Conservation (phyloP, 2,113 vertebrate species). For the Thomomys bottae region DNA sequence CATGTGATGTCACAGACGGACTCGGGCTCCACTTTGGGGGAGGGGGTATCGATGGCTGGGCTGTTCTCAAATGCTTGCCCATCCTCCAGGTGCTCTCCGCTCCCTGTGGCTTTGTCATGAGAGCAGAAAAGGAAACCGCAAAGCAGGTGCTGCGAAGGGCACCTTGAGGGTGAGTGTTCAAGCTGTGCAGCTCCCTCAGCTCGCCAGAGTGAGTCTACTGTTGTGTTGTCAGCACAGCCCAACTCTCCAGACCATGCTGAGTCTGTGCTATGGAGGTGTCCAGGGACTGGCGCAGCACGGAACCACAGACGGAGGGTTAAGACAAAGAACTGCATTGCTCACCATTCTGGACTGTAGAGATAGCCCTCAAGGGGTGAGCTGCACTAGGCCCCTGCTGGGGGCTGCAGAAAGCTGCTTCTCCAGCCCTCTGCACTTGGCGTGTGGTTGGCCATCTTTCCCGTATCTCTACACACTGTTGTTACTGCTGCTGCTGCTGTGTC, state of each 20-base stretch:
- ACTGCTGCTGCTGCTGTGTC: neutral
- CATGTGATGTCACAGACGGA: neutral
- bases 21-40: neutral
- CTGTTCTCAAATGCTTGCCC: neutral
- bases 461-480: accelerated
- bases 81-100: neutral
- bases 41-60: neutral
- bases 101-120: constrained; percentile 43
- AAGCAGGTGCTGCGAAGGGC: neutral
- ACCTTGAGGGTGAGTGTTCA: accelerated
- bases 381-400: too few relatives aligned
- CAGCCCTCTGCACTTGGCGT: too few relatives aligned
- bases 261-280: neutral
- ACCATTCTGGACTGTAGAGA: neutral
- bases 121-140: neutral
- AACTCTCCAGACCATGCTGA: accelerated
- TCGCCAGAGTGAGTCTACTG: neutral
- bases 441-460: too few relatives aligned
- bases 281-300: accelerated
- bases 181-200: accelerated
- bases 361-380: too few relatives aligned
- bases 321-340: accelerated
- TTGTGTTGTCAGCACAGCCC: accelerated
- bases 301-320: accelerated
- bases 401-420: too few relatives aligned